These are phyloP conservation scores for Antechinus stuartii DNA, from an alignment of 2,113 vertebrate species.

Conservation along the genomic window DNA sequence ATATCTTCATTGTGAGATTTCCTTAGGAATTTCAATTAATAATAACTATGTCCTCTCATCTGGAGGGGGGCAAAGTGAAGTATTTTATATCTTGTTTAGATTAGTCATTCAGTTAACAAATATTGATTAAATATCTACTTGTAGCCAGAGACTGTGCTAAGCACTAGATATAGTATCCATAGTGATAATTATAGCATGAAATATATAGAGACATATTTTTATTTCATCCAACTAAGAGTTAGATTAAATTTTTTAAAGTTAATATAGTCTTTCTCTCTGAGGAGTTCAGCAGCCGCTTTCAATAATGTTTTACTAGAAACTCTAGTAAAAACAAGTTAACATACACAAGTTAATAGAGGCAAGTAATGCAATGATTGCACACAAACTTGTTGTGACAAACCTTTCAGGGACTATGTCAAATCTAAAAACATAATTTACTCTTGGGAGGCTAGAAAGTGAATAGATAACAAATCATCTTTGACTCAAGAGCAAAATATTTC, in stretches of 20 bases:
- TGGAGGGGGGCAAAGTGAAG: background rate
- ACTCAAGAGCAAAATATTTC: background rate
- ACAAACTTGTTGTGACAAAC: background rate
- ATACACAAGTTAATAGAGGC: background rate
- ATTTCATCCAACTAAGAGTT: background rate
- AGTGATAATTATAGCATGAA: no score
- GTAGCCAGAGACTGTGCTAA: background rate
- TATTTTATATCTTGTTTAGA: background rate
- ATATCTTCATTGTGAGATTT: background rate
- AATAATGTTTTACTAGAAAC: background rate
- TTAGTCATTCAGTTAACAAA: background rate
- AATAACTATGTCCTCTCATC: background rate
- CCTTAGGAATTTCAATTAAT: background rate
- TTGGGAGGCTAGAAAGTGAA: background rate
- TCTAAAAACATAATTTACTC: background rate
- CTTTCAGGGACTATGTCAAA: rapidly evolving
- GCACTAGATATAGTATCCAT: background rate
- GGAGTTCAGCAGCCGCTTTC: background rate
- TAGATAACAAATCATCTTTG: background rate
- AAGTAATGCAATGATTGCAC: background rate
- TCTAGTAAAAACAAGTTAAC: slow-evolving; percentile 28
- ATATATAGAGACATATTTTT: background rate
- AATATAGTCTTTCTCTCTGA: background rate
- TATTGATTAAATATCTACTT: background rate
- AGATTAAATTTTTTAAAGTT: background rate